A percentile compares a stretch with the other conserved stretches of the same genome.
Evolutionary conservation across 2,888 invertebrate species (phyloP).

Genomic region (Seira ritae): DNA sequence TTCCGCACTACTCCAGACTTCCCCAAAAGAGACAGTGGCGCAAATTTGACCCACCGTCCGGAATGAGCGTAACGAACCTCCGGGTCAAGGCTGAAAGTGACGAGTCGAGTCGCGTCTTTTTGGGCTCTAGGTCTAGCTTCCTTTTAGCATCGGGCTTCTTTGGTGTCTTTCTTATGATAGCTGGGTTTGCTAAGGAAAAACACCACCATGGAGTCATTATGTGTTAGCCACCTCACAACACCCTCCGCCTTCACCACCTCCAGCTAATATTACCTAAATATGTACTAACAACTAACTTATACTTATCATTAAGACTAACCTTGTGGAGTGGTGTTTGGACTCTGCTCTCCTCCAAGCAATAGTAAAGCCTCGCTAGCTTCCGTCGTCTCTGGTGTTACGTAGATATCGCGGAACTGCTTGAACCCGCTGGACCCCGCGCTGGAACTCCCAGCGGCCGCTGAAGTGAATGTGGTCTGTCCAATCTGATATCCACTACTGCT

Average conservation of each 20-base stretch:
- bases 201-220: not conserved
- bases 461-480: conserved; percentile 26
- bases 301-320: conserved; percentile 39
- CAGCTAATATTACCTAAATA: not conserved
- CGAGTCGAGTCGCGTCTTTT: conserved; percentile 89
- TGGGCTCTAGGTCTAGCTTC: conserved; percentile 70
- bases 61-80: conserved; percentile 93
- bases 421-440: conserved; percentile 32
- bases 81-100: conserved; percentile 96
- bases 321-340: conserved; percentile 63
- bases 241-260: not conserved
- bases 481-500: conserved; percentile 18
- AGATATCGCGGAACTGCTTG: conserved; percentile 48
- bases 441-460: not conserved
- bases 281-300: not conserved
- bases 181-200: conserved; percentile 32
- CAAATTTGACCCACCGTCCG: conserved; percentile 90
- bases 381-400: conserved; percentile 56
- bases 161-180: conserved; percentile 68
- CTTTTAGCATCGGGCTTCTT: conserved; percentile 72
- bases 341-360: conserved; percentile 67
- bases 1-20: not conserved
- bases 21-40: too few relatives aligned
- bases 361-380: conserved; percentile 70
- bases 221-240: not conserved